Base-by-base conservation (phyloP, 1,140 invertebrate species). In the Caenorhabditis inopinata region DNA sequence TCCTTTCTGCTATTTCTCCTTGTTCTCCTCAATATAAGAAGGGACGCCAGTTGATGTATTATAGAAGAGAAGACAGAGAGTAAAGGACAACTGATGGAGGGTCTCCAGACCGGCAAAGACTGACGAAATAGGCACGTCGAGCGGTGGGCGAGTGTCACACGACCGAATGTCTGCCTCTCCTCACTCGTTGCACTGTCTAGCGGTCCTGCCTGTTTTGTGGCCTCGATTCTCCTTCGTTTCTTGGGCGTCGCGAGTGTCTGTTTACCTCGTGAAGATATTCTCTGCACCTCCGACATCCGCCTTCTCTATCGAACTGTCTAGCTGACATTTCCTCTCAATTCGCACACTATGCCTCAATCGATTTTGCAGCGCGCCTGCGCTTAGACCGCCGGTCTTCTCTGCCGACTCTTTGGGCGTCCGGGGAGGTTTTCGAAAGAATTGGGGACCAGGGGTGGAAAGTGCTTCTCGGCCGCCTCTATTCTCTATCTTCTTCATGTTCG, bases 21-120 rank as follows among this genome's bases (percentile, higher is more conserved):
- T 51, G 5, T 25, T 51, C 25, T 21, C 49, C 16, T 25, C 25
- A 18, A 18, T 51, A 21, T 6, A 7, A 21, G 9, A 6, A 18
- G 49, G 5, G 49, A 9, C 11, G 45, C n/a, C n/a, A 12, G 11
- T 47, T n/a, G n/a, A 18, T 51, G n/a, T 21, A 9, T 7, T 5
- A 42, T 14, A 42, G 38, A 5, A 42, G 38, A 42, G 6, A 42
- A 14, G 14, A 42, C 14, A 25, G n/a, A 7, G 9, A 5, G 4
- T 16, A 3, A 3, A 5, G 3, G n/a, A 27, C 6, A 29, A 16
- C 3, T n/a, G n/a, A 27, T 9, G n/a, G 27, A 29, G 45, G 42
- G 47, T 47, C 74, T 75, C 62, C 42, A 75, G 74, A 49, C 47
- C 42, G 45, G 47, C 47, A 47, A 75, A 75, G 58, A 68, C 32